These are phyloP conservation scores for Arrhopalites spinosus DNA, from an alignment of 2,888 invertebrate species.

Conservation along the genomic window DNA sequence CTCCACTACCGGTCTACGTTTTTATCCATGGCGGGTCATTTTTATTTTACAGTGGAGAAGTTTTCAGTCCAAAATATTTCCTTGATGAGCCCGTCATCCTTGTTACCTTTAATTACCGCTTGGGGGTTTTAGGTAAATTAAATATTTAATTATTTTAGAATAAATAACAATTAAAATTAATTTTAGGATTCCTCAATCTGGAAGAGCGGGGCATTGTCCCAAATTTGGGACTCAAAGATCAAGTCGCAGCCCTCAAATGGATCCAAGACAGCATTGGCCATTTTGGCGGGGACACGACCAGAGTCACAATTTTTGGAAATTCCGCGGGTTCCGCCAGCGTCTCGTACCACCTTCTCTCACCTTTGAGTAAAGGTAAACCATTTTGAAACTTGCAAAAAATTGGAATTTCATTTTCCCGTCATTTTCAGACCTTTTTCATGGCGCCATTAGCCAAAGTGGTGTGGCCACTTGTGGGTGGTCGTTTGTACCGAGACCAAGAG, in stretches of 20 bases:
- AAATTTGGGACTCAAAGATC: constrained; percentile 51
- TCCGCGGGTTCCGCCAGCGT: constrained; percentile 43
- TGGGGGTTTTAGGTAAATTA: constrained; percentile 40
- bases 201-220: constrained; percentile 42
- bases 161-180: background rate
- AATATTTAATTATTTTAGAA: background rate
- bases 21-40: constrained; percentile 48
- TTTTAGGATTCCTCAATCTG: constrained; percentile 45
- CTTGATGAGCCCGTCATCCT: constrained; percentile 43
- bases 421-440: constrained; percentile 10
- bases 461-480: constrained; percentile 51
- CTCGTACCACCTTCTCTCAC: constrained; percentile 48
- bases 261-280: constrained; percentile 39
- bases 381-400: background rate
- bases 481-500: constrained; percentile 46
- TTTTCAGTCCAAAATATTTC: constrained; percentile 44
- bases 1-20: constrained; percentile 43
- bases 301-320: constrained; percentile 47
- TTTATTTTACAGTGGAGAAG: constrained; percentile 43
- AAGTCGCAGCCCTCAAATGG: constrained; percentile 46
- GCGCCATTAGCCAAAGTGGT: constrained; percentile 48
- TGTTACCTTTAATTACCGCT: constrained; percentile 48
- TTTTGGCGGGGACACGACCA: constrained; percentile 44
- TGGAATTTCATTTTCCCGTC: too few species aligned
- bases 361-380: constrained; percentile 39